Conservation (phyloP, 2,113 vertebrate species). For the Calcarius ornatus region DNA sequence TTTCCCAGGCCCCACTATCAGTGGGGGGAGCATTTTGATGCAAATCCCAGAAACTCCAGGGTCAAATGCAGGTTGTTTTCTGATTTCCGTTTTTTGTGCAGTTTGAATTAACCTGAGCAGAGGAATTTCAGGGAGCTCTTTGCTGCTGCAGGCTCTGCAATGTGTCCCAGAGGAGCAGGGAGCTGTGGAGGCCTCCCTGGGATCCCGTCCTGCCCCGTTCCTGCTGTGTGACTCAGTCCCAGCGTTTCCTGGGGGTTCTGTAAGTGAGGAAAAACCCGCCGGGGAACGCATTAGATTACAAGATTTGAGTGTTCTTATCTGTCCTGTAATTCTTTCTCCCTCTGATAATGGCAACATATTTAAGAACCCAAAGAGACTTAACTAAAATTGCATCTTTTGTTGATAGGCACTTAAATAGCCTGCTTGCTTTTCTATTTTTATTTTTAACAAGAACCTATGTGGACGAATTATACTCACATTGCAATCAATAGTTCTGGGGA, state of each 20-base stretch:
- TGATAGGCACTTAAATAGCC: not conserved
- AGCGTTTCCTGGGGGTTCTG: rapidly evolving
- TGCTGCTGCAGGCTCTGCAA: not conserved
- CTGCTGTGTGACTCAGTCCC: rapidly evolving
- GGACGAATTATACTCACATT: not conserved
- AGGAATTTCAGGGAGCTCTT: not conserved
- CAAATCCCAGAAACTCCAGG: not conserved
- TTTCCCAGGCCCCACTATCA: too few species aligned
- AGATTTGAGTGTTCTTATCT: not conserved
- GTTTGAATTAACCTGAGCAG: not conserved
- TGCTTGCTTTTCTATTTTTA: not conserved
- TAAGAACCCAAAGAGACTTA: not conserved
- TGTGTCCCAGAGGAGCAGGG: not conserved
- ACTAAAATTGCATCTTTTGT: not conserved
- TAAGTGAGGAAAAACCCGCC: not conserved
- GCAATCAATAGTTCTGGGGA: not conserved
- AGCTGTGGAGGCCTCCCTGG: not conserved
- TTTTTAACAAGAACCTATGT: too few species aligned
- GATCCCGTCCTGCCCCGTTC: not conserved
- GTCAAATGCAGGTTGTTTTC: not conserved
- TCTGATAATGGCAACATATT: not conserved
- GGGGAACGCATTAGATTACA: too few species aligned
- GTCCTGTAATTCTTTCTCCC: not conserved
- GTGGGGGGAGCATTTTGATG: not conserved
- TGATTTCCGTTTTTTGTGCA: not conserved